Evolutionary conservation across 1,140 invertebrate genomes (phyloP).

Genomic region (Anadara kagoshimensis): DNA sequence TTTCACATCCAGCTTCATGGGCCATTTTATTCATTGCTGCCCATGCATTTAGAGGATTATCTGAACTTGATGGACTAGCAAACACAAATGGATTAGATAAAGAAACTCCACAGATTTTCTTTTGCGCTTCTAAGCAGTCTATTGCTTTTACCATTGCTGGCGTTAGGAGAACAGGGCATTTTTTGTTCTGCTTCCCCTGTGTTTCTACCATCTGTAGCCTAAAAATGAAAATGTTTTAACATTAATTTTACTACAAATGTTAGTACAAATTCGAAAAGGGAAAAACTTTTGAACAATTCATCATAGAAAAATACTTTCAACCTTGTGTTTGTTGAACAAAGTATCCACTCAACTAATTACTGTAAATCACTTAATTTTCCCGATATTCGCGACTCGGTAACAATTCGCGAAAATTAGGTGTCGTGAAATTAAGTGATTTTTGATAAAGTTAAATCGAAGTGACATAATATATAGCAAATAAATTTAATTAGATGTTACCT

Average conservation of each 20-base stretch:
- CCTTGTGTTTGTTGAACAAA: background rate
- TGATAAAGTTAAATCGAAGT: too few relatives aligned
- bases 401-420: too few relatives aligned
- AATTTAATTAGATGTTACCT: too few relatives aligned
- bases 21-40: slow-evolving; percentile 1
- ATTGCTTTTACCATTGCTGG: slow-evolving; percentile 5
- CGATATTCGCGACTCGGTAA: too few relatives aligned
- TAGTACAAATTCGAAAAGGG: background rate
- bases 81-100: slow-evolving; percentile 9
- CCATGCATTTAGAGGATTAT: slow-evolving; percentile 5
- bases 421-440: too few relatives aligned
- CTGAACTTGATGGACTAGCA: background rate
- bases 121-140: background rate
- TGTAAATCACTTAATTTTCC: too few relatives aligned
- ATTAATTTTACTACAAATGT: too few relatives aligned
- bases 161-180: background rate
- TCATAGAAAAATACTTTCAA: background rate
- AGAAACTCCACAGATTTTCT: background rate
- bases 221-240: slow-evolving; percentile 10
- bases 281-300: background rate
- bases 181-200: slow-evolving; percentile 11
- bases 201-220: slow-evolving; percentile 6
- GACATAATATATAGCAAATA: too few relatives aligned
- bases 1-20: slow-evolving; percentile 5
- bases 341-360: background rate